Conservation (phyloP, 2,888 invertebrate species). For the Latheticus oryzae region DNA sequence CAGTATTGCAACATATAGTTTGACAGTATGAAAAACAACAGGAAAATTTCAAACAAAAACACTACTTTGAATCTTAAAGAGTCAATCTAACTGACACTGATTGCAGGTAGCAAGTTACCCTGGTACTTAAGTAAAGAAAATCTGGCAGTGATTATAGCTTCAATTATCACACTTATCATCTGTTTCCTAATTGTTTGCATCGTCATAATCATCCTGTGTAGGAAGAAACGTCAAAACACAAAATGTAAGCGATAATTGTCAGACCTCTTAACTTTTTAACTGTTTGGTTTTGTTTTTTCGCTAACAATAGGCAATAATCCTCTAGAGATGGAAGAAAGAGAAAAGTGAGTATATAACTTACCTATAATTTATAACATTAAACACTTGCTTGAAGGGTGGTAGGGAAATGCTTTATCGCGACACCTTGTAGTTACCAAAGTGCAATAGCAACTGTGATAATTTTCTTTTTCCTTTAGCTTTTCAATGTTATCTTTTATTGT, state of each 20-base stretch:
- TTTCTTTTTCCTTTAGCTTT: conserved; percentile 44
- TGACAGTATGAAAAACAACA: conserved; percentile 1
- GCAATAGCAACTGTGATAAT: conserved; percentile 62
- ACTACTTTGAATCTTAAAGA: too few relatives aligned
- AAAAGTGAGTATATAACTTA: conserved; percentile 78
- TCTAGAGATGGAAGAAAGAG: conserved; percentile 84
- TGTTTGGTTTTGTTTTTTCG: conserved; percentile 55
- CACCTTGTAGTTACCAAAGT: conserved; percentile 50
- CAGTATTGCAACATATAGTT: too few relatives aligned
- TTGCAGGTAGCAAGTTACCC: conserved; percentile 75
- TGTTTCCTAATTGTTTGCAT: conserved; percentile 87
- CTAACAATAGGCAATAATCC: conserved; percentile 80
- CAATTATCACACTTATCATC: conserved; percentile 76
- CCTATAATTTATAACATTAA: conserved; percentile 8
- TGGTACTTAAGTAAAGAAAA: conserved; percentile 90
- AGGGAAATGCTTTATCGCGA: conserved; percentile 25
- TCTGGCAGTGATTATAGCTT: conserved; percentile 78
- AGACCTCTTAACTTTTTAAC: conserved; percentile 36
- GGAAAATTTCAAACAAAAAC: conserved; percentile 14
- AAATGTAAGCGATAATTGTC: conserved; percentile 77
- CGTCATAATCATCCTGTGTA: conserved; percentile 86
- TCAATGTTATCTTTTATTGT: conserved; percentile 41
- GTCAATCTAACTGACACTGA: too few relatives aligned
- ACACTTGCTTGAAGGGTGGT: conserved; percentile 36
- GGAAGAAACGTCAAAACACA: conserved; percentile 82